Evolutionary conservation across 2,888 invertebrate species (phyloP), one percentile per base, ranked within the genome.

Genomic region (Hetaerina titia): DNA sequence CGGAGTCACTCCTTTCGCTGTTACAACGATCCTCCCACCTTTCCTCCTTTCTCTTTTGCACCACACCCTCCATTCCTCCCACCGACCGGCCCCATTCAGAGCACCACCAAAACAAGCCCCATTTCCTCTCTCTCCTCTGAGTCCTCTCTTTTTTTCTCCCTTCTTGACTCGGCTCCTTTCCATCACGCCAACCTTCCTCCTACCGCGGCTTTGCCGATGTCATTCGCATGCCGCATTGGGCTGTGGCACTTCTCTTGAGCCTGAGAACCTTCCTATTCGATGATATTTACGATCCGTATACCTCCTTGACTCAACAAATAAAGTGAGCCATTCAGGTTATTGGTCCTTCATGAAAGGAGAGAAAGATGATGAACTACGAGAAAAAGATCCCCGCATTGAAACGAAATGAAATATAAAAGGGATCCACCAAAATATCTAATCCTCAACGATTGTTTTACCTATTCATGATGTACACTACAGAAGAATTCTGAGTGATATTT

Each of bases 191-290:
- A 31, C 2, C 13, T 13, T 31, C 22, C n/a, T 81, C 81, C 15
- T 81, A 4, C 22, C 81, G 25, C 31, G 13, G 31, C 15, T 81
- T 81, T 81, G 25, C 31, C 13, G 31, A 13, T 81, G 69, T n/a
- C 69, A n/a, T n/a, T 22, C n/a, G 19, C 22, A 69, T 69, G 69
- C 5, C 19, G 69, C 22, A 22, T 69, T n/a, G 69, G 6, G 2
- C 60, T 17, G 17, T 60, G 17, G 60, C 60, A 60, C 60, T 15
- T 69, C 69, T 69, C 69, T 22, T 22, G 5, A 22, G 22, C 69
- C n/a, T 69, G 7, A 69, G n/a, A 69, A 69, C 69, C n/a, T 69
- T 69, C 69, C 69, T 69, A 69, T 69, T n/a, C 69, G n/a, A 69
- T 22, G 9, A 69, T 69, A n/a, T 69, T 69, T 1, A 69, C 69